Conservation (phyloP, 2,797 vertebrate species). For the Columba guinea region DNA sequence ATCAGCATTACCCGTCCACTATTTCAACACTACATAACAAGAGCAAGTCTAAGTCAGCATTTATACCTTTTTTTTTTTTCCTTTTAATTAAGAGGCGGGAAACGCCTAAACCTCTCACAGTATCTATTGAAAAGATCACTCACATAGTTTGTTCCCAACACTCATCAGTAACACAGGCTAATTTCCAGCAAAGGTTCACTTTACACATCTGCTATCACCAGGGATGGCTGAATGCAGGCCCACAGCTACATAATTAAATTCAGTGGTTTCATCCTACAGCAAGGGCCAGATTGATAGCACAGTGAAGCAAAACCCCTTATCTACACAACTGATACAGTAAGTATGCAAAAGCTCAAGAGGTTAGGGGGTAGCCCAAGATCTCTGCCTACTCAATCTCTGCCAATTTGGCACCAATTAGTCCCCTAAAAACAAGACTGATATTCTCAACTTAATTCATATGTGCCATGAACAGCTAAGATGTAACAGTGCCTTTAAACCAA, state of each 20-base stretch:
- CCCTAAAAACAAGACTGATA: not conserved
- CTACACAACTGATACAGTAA: slow-evolving; percentile 42
- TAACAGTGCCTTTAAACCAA: not conserved
- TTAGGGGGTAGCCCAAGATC: not conserved
- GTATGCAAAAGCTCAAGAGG: slow-evolving; percentile 10
- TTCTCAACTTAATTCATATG: not conserved
- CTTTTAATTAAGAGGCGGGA: not conserved
- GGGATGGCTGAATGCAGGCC: not conserved
- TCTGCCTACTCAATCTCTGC: not conserved
- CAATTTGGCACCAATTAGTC: slow-evolving; percentile 32
- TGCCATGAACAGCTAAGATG: not conserved
- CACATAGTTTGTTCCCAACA: not conserved
- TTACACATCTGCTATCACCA: not conserved
- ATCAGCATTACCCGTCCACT: not conserved
- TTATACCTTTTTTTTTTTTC: not conserved
- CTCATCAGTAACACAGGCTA: not conserved
- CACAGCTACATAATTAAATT: slow-evolving; percentile 2
- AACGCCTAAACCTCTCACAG: not conserved
- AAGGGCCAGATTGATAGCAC: not conserved
- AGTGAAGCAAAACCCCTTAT: not conserved
- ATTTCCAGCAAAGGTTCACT: slow-evolving; percentile 17
- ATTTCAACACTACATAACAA: not conserved
- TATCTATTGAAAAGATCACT: not conserved
- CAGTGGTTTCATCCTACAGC: not conserved
- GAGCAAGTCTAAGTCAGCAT: not conserved